Base-by-base conservation (phyloP, 2,888 invertebrate species). In the Noctua fimbriata region DNA sequence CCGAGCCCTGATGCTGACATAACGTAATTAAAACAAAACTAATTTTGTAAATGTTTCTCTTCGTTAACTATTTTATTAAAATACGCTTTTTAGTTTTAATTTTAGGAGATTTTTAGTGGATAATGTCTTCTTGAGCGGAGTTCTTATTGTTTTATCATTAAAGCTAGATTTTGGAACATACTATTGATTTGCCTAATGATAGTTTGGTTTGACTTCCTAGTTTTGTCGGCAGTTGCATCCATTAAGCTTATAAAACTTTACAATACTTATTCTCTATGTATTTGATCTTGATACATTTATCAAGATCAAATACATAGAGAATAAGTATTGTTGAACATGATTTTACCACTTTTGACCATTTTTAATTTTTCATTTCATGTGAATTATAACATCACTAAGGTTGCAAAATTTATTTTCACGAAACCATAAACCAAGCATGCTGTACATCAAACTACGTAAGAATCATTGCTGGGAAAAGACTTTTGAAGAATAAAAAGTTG, bases 11-110 rank as follows among this genome's bases (percentile, higher is more conserved):
- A 82, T 78, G 74, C 79, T 86, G 76, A 78, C 83, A 72, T 78
- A 86, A 81, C 47, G 70, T 86, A 88, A 88, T 88, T 83, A 86
- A 88, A 87, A 73, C 73, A 72, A 79, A 83, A 83, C 60, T 70
- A 73, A 83, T 83, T 85, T 80, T 36, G 58, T 82, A 67, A 78
- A 84, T 86, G 70, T 71, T 72, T 73, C 75, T 79, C 58, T 79
- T 75, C 12, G 67, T 66, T 74, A 76, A 79, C 71, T 49, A 63
- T 76, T 69, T 83, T 65, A 71, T 76, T 75, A 63, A 78, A 69
- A 75, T 73, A 74, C 36, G 52, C 55, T 67, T 71, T 77, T 71
- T 71, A 70, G 49, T 47, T 71, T 10, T 0, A n/a, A 49, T 70
- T 74, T 69, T 47, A 49, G 4, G 18, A 72, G 28, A 83, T 76